A percentile compares a stretch with the other conserved stretches of the same genome.
Evolutionary conservation across 2,113 vertebrate genomes (phyloP).

Genomic region (Lasiurus borealis): DNA sequence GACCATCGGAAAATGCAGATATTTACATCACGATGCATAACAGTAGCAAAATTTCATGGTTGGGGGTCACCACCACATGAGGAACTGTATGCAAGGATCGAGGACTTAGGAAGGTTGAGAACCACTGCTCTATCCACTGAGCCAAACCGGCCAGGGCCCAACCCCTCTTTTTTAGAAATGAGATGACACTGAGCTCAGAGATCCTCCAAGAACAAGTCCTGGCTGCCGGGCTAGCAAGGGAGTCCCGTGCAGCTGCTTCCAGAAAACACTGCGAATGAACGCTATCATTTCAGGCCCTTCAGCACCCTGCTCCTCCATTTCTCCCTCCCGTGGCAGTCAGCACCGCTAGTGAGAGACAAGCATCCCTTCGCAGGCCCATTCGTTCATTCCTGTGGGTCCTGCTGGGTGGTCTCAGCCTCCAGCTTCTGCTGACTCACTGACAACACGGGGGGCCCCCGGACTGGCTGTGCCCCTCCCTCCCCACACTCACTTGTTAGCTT

Average conservation of each 20-base stretch:
- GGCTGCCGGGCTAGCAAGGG: neutral
- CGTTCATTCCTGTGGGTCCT: accelerated
- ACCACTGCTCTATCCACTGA: no score
- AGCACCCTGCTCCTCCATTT: neutral
- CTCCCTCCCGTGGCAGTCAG: neutral
- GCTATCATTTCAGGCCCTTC: accelerated
- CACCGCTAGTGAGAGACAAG: accelerated
- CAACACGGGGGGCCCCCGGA: neutral
- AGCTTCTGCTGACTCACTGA: neutral
- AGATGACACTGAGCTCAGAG: neutral
- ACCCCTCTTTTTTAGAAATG: neutral
- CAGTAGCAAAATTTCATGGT: no score
- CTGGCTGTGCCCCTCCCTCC: accelerated
- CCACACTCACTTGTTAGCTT: slow-evolving; percentile 87
- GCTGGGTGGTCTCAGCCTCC: accelerated
- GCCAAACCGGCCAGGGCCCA: neutral
- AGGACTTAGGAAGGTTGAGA: no score
- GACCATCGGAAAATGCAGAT: no score
- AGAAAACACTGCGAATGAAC: neutral
- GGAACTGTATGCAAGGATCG: no score
- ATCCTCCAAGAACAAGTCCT: neutral
- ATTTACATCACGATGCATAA: no score
- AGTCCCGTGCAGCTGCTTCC: neutral
- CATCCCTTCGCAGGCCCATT: neutral
- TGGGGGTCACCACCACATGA: no score